Evolutionary conservation across 1,140 invertebrate species (phyloP), one percentile per base, ranked within the genome.

Genomic region (Drosophila orosa): DNA sequence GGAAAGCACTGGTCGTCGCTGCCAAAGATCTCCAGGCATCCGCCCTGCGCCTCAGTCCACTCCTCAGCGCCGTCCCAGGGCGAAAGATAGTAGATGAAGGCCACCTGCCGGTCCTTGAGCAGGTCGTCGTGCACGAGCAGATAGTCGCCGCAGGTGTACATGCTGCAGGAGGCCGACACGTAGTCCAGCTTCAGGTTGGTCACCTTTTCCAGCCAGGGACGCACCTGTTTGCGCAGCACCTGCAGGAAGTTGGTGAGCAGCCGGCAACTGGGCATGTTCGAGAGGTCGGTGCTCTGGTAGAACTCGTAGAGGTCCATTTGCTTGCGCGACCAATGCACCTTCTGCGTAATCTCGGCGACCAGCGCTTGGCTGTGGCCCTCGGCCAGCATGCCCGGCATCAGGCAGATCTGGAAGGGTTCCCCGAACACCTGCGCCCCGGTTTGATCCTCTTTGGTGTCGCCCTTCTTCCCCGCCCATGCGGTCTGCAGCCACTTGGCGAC

Each of bases 51-150:
- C 40, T 87, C 68, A 3, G 78, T 80, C 95, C 95, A 96, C 52
- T 94, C 93, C 55, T 93, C 92, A 9, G 92, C 71, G 0, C 63
- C 80, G 3, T 80, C 69, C 93, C 93, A 94, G 0, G 94, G 94
- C 33, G 93, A 93, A 40, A 95, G 83, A 82, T 96, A 96, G 12
- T 95, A 93, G 56, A 96, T 94, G 79, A 95, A 96, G 47, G 96
- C 96, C 6, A 96, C 94, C 77, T 94, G 93, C 24, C 96, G 92
- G 83, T 96, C 95, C 19, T 93, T 93, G n/a, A 95, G 91, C 73
- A 95, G 93, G 83, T 96, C 96, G 77, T 96, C 95, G 80, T 96
- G 96, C 54, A 95, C 94, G 27, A 96, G 92, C 45, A 96, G 91
- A 90, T 95, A 95, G 91, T 96, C 95, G 1, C 94, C 95, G 33